These are phyloP conservation scores for Heliconius melpomene DNA, from an alignment of 1,140 invertebrate species.

Conservation along the genomic window DNA sequence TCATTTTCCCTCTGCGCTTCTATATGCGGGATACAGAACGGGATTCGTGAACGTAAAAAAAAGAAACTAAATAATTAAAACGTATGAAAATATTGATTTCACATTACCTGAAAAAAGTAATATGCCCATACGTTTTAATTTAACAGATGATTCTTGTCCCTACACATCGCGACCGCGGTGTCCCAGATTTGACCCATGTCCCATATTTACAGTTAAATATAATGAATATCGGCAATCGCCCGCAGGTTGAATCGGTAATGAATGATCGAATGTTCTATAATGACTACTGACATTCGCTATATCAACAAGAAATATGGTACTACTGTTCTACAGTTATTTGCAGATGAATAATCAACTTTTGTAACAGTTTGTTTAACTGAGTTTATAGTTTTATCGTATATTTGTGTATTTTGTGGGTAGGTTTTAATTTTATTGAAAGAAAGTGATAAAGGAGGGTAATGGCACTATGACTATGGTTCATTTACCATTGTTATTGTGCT, in stretches of 20 bases:
- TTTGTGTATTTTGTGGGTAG: not conserved
- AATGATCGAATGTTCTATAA: slow-evolving; percentile 7
- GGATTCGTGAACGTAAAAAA: no score
- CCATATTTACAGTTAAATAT: not conserved
- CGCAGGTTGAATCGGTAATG: not conserved
- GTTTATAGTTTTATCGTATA: not conserved
- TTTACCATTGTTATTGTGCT: no score
- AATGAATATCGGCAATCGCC: slow-evolving; percentile 1
- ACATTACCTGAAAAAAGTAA: no score
- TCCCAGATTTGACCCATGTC: slow-evolving; percentile 1
- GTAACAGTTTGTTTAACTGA: not conserved
- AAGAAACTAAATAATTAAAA: no score
- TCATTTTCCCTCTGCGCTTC: no score
- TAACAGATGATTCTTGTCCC: not conserved
- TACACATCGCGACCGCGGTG: not conserved
- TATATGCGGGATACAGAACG: no score
- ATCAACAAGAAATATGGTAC: not conserved
- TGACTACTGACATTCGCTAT: slow-evolving; percentile 2
- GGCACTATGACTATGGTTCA: no score
- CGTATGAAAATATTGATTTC: no score
- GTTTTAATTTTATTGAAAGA: not conserved
- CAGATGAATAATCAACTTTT: not conserved
- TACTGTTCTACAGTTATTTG: not conserved
- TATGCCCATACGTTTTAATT: not conserved
- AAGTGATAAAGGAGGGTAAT: no score